Evolutionary conservation across 2,113 vertebrate species (phyloP).

Genomic region (Patagioenas fasciata): DNA sequence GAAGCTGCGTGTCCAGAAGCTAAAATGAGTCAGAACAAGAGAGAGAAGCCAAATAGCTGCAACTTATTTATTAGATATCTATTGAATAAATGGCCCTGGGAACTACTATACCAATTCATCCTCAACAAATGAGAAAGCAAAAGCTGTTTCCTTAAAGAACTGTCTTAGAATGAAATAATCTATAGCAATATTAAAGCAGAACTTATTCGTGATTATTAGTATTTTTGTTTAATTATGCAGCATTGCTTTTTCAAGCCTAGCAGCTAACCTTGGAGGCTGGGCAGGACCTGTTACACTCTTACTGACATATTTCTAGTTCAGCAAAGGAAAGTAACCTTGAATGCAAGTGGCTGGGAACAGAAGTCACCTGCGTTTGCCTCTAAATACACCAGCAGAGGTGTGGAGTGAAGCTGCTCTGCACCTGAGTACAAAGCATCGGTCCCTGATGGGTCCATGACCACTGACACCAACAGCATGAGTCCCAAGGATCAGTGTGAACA

Average conservation of each 20-base stretch:
- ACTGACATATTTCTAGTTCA: background rate
- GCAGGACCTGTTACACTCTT: background rate
- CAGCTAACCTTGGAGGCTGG: background rate
- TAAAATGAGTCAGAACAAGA: background rate
- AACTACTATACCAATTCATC: background rate
- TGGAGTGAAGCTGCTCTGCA: background rate
- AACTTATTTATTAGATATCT: slow-evolving; percentile 29
- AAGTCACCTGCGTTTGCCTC: background rate
- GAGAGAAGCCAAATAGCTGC: slow-evolving; percentile 3
- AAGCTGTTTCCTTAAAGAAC: slow-evolving; percentile 4
- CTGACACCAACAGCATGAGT: background rate
- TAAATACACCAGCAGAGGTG: background rate
- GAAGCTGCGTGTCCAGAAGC: background rate
- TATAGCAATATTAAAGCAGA: background rate
- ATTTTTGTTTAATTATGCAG: background rate
- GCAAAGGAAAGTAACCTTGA: background rate
- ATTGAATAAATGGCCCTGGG: background rate
- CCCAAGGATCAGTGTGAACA: accelerated
- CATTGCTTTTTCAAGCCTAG: background rate
- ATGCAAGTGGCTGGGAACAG: background rate
- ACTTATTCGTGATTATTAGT: background rate
- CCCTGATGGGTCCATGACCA: background rate
- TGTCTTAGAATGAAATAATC: background rate
- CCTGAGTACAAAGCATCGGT: accelerated
- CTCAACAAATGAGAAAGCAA: slow-evolving; percentile 7